Evolutionary conservation across 2,797 vertebrate genomes (phyloP), one percentile per base, ranked within the genome.

Genomic region (Enteromius argenteus): DNA sequence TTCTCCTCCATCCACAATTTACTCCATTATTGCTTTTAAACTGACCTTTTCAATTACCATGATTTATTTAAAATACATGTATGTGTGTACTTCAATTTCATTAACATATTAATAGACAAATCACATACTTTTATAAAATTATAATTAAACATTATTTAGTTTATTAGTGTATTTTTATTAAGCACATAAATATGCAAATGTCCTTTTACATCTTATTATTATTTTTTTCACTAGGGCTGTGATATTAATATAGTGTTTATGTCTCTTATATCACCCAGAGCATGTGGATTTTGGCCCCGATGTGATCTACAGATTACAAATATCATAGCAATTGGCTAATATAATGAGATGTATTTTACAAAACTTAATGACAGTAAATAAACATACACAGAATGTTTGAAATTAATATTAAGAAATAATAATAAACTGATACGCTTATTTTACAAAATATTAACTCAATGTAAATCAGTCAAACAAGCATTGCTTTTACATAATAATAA

Each of bases 381-480:
- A 19, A 30, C 46, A 79, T 51, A 35, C 23, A 78, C n/a, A 27
- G 87, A 86, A 90, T 72, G 17, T 10, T 3, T 53, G 17, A 53
- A 53, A 51, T 51, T 32, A 46, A 46, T 27, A 46, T 27, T 27
- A 46, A 17, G 19, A 19, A 14, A 69, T 23, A 27, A 60, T 27
- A 23, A 64, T 30, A 32, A 15, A n/a, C 2, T 27, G 1, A 27
- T 4, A 13, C 4, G 14, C 5, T 35, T 64, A 14, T 66, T 35
- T 66, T 39, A 69, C 37, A 6, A 14, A 17, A 17, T 46, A 30
- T 46, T 17, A 9, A 27, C 1, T 27, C 3, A 27, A 71, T 23
- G 23, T 46, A 46, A 72, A 27, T 71, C 37, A 80, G 46, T 15
- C 85, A 72, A 83, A 87, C 3, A 74, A 69, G 51, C 60, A 32